phyloP scores from a whole-genome alignment of 2,797 vertebrate species.

The Spinibarbus caldwelli region DNA sequence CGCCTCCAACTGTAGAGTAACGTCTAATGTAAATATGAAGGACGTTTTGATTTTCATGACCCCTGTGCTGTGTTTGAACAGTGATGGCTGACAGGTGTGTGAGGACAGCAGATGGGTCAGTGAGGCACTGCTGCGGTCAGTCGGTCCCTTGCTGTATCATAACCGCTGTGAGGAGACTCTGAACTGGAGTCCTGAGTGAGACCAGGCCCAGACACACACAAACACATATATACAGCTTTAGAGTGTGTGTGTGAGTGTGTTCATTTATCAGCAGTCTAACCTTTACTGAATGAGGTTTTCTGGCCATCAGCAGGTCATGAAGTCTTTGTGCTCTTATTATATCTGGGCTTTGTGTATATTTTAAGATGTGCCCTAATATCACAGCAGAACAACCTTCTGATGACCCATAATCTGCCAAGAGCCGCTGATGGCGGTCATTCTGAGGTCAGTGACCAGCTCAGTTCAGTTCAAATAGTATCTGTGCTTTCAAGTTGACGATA shows the following conservation, averaged over 20 bases:
- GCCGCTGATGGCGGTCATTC: neutral
- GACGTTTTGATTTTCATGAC: neutral
- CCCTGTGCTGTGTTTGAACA: neutral
- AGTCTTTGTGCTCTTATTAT: neutral
- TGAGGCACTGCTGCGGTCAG: too few relatives aligned
- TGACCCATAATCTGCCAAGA: neutral
- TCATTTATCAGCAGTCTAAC: conserved; percentile 13
- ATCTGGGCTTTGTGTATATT: neutral
- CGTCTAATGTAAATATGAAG: neutral
- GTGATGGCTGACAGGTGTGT: too few relatives aligned
- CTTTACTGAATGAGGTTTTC: neutral
- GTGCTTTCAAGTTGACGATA: too few relatives aligned
- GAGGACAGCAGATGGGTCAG: too few relatives aligned
- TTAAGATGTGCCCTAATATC: conserved; percentile 3
- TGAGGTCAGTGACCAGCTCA: too few relatives aligned
- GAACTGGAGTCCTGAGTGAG: neutral
- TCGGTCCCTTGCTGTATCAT: neutral
- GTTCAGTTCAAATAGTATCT: too few relatives aligned
- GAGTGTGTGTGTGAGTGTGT: neutral
- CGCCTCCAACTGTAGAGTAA: neutral
- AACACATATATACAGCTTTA: neutral
- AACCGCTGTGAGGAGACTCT: neutral
- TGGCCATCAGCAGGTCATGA: conserved; percentile 8
- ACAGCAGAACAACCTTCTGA: neutral
- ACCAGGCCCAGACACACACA: neutral